A percentile compares a stretch with the other conserved stretches of the same genome.
phyloP scores from a whole-genome alignment of 2,888 invertebrate species.

The Caenorhabditis japonica region DNA sequence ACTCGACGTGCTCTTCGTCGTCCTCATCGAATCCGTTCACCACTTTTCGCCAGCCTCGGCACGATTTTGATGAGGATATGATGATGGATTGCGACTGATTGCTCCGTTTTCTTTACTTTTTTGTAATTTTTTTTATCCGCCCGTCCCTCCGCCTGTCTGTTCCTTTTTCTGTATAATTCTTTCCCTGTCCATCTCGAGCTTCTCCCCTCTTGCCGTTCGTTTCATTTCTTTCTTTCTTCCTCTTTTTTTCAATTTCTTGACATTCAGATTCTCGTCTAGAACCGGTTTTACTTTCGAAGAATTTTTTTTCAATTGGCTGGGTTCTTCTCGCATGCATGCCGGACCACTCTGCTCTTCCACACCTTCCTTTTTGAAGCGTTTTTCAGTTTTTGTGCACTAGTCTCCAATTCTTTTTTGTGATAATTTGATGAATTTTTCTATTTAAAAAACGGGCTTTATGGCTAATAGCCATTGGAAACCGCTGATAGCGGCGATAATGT shows the following conservation, averaged over 20 bases:
- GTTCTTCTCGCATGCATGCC: constrained; percentile 11
- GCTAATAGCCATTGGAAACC: no score
- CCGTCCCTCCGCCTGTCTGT: constrained; percentile 38
- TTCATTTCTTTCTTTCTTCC: constrained; percentile 2
- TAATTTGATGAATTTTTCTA: no score
- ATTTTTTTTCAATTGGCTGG: constrained; percentile 25
- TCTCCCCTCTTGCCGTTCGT: constrained; percentile 18
- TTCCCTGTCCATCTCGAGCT: constrained; percentile 1
- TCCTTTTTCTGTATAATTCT: background rate
- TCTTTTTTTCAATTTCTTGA: background rate
- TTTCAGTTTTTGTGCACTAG: no score
- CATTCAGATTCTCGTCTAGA: constrained; percentile 33
- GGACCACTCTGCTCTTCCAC: background rate
- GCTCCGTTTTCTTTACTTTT: background rate
- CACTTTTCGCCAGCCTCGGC: constrained; percentile 41
- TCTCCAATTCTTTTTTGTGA: no score
- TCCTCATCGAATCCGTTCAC: constrained; percentile 57
- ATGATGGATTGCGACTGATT: constrained; percentile 62
- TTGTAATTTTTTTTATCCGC: no score
- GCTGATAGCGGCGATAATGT: no score
- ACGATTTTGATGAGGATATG: constrained; percentile 48
- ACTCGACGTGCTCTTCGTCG: constrained; percentile 42
- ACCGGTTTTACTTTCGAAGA: constrained; percentile 19
- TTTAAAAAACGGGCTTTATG: no score
- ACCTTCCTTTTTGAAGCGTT: background rate